A percentile compares a stretch with the other conserved stretches of the same genome.
Conservation (phyloP, 2,113 vertebrate species). For the Emydocephalus ijimae region DNA sequence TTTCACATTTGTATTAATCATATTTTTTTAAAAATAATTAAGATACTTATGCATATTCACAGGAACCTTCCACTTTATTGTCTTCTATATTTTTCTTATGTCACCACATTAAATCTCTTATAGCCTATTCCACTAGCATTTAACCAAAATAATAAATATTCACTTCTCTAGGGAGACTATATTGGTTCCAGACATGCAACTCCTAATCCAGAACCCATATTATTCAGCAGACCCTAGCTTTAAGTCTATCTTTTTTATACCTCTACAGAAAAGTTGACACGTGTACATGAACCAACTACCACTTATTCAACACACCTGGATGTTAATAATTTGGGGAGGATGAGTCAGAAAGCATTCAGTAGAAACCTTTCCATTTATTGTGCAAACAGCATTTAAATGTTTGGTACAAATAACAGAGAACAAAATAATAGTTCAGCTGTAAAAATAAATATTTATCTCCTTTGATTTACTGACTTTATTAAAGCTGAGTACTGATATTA, state of each 20-base stretch:
- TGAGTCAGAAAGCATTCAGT: neutral
- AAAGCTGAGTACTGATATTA: neutral
- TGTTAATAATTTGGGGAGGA: neutral
- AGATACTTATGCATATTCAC: neutral
- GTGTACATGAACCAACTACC: neutral
- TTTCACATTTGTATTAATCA: neutral
- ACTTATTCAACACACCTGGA: neutral
- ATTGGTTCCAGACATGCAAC: neutral
- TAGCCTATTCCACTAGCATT: neutral
- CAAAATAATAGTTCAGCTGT: neutral
- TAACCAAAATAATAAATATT: neutral
- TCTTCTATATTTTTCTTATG: neutral
- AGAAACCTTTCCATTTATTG: neutral
- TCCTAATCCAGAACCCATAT: neutral
- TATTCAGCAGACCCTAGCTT: neutral
- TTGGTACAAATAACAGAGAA: neutral
- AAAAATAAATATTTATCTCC: neutral
- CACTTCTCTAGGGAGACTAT: neutral
- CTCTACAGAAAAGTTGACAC: neutral
- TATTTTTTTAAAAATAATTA: neutral
- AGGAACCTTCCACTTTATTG: neutral
- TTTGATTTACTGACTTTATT: neutral
- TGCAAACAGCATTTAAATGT: neutral
- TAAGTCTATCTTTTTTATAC: neutral
- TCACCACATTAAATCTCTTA: neutral